phyloP scores from a whole-genome alignment of 2,888 invertebrate genomes.

The Anorthoa munda region DNA sequence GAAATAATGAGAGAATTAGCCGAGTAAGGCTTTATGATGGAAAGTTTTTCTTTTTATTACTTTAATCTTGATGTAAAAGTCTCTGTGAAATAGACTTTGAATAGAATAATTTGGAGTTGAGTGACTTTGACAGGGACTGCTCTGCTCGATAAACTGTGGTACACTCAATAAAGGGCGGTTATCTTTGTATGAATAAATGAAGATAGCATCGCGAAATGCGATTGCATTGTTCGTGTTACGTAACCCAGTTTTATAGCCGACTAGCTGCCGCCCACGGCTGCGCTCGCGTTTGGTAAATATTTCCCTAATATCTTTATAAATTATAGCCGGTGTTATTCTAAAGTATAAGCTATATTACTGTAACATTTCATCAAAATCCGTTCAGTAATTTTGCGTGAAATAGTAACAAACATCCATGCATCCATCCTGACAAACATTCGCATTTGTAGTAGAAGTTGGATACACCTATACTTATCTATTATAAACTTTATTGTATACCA shows the following conservation, averaged over 20 bases:
- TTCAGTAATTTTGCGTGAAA: too few relatives aligned
- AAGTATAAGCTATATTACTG: too few relatives aligned
- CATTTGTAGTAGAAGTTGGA: too few relatives aligned
- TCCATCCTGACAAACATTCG: too few relatives aligned
- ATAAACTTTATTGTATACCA: too few relatives aligned
- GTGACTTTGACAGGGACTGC: slow-evolving; percentile 33
- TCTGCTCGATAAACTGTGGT: slow-evolving; percentile 48
- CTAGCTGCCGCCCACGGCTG: too few relatives aligned
- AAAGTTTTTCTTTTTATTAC: slow-evolving; percentile 16
- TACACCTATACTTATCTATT: too few relatives aligned
- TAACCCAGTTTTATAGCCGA: background rate
- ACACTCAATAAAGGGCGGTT: slow-evolving; percentile 27
- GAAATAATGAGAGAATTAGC: slow-evolving; percentile 28
- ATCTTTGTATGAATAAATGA: slow-evolving; percentile 46
- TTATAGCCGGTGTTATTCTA: too few relatives aligned
- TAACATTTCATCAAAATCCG: too few relatives aligned
- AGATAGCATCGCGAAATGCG: slow-evolving; percentile 32
- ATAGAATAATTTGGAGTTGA: slow-evolving; percentile 26
- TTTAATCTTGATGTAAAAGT: slow-evolving; percentile 9
- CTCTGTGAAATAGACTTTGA: slow-evolving; percentile 19
- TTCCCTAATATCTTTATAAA: too few relatives aligned
- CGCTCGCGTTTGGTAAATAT: too few relatives aligned
- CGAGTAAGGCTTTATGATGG: background rate
- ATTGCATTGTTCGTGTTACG: slow-evolving; percentile 30
- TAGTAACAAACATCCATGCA: too few relatives aligned